Percentiles rank a stretch among this genome's conserved stretches.
Conservation (phyloP, 2,113 vertebrate species). For the Eulemur macaco region DNA sequence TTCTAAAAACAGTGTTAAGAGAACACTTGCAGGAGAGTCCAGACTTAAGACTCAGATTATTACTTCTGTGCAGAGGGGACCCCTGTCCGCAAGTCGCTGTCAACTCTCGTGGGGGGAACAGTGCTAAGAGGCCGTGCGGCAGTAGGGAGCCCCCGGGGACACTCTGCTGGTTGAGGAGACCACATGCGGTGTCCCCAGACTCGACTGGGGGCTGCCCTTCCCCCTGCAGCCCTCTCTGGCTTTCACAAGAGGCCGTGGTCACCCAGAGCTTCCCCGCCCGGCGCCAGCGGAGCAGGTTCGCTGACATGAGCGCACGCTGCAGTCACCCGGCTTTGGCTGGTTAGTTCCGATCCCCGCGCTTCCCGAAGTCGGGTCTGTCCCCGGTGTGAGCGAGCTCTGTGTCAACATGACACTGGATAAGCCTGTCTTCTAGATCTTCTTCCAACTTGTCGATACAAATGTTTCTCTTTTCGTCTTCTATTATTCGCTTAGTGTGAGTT, state of each 20-base stretch:
- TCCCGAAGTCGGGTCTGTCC: neutral
- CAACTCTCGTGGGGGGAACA: too few relatives aligned
- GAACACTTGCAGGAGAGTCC: neutral
- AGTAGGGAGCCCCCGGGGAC: rapidly evolving
- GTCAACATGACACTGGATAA: rapidly evolving
- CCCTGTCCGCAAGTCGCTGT: rapidly evolving
- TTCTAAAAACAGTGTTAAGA: neutral
- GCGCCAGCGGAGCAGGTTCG: rapidly evolving
- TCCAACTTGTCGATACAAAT: neutral
- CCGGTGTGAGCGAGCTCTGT: neutral
- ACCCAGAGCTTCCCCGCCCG: neutral
- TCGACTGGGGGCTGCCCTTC: neutral
- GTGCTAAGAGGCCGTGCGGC: rapidly evolving
- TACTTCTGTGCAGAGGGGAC: neutral
- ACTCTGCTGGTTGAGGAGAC: rapidly evolving
- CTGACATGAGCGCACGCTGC: rapidly evolving
- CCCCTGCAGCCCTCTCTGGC: rapidly evolving
- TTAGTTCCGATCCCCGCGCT: neutral
- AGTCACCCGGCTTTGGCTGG: neutral
- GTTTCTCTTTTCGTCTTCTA: neutral
- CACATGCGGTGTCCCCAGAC: rapidly evolving
- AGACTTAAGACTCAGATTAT: neutral
- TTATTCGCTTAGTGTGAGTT: neutral
- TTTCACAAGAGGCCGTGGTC: neutral
- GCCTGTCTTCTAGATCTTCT: neutral